A percentile compares a stretch with the other conserved stretches of the same genome.
Conservation (phyloP, 2,797 vertebrate genomes). For the Helostoma temminkii region DNA sequence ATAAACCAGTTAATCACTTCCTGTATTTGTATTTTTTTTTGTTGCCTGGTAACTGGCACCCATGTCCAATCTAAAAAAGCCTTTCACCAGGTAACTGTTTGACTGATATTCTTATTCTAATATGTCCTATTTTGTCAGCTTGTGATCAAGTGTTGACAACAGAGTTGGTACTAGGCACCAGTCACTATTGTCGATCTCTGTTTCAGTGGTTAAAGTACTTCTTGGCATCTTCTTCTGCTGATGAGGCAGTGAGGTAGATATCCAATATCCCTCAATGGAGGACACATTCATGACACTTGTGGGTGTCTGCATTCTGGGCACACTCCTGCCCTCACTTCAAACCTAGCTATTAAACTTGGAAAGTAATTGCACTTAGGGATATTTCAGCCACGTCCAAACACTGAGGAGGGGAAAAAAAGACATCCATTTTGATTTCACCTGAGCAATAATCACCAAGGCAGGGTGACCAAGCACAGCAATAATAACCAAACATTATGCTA, state of each 20-base stretch:
- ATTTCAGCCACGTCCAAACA: constrained; percentile 69
- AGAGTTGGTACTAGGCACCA: neutral
- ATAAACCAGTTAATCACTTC: too few relatives aligned
- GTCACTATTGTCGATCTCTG: constrained; percentile 5
- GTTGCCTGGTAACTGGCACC: too few relatives aligned
- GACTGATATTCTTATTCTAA: too few relatives aligned
- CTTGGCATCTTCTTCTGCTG: constrained; percentile 45
- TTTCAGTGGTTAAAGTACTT: constrained; percentile 9
- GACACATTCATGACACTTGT: constrained; percentile 71
- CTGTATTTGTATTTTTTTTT: too few relatives aligned
- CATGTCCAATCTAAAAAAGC: too few relatives aligned
- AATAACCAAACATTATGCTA: constrained; percentile 82
- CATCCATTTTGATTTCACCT: constrained; percentile 78
- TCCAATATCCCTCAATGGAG: constrained; percentile 60
- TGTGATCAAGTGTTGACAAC: too few relatives aligned
- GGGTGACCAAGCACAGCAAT: constrained; percentile 77
- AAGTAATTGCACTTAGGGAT: constrained; percentile 79
- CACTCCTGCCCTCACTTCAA: constrained; percentile 61
- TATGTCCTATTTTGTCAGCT: too few relatives aligned
- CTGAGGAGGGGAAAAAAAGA: constrained; percentile 24
- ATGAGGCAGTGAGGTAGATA: constrained; percentile 47
- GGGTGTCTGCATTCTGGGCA: constrained; percentile 63
- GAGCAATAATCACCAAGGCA: constrained; percentile 76
- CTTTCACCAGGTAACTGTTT: too few relatives aligned
- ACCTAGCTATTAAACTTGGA: constrained; percentile 76